Base-by-base conservation (phyloP, 2,113 vertebrate genomes). In the Lepus europaeus region DNA sequence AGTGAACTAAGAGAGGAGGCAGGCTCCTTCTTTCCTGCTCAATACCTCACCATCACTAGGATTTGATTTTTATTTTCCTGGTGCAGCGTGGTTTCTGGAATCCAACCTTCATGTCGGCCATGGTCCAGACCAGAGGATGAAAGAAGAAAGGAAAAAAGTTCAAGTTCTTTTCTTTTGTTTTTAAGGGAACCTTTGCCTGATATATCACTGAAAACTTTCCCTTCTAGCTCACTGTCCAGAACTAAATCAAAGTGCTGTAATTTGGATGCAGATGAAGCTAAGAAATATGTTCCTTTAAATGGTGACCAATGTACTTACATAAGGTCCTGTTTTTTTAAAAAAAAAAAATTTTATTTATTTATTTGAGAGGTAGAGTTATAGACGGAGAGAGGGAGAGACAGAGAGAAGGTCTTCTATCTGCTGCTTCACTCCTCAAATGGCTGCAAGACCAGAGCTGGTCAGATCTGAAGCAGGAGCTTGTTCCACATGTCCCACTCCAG, bases 181-280 rank as follows among this genome's bases (percentile, higher is more conserved):
- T 92, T 74, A 74, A 89, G 16, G 69, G 61, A n/a, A 89, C 49
- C 36, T 3, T 66, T 59, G 56, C 53, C 12, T 82, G 29, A 70
- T 69, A 9, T 25, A 39, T 89, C 59, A 31, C 7, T 29, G 45
- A 86, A 77, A 39, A 74, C 45, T 72, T 83, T 80, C 68, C 49
- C 20, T 80, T 53, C 22, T 22, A 56, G 56, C 66, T 89, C 16
- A 70, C 22, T 49, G 45, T 20, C 36, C 49, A 93, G 66, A 89
- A 69, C 45, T 77, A 87, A 84, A 53, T 39, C 36, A 80, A 56
- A 87, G 22, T 6, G 14, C 27, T 25, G 9, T 92, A 69, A 61
- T 73, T 70, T 23, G 76, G 22, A 23, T 72, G 33, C 22, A 93
- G 92, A 56, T 61, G 63, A 92, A n/a, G 16, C 80, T 96, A 49